Base-by-base conservation (phyloP, 2,113 vertebrate genomes). In the Ptilorrhoa leucosticta region DNA sequence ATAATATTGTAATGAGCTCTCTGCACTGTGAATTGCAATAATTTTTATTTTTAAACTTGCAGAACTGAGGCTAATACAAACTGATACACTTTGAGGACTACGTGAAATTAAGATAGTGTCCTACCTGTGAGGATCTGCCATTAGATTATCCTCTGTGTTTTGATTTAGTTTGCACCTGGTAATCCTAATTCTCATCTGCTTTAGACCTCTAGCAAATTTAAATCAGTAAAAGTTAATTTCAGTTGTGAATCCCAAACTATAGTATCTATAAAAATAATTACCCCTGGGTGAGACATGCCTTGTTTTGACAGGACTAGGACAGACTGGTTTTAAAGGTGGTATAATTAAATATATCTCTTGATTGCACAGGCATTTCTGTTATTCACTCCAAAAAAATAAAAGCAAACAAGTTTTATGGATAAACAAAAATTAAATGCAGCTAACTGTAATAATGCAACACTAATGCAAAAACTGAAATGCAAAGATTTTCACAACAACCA, bases 31-130 rank as follows among this genome's bases (percentile, higher is more conserved):
- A 72, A 85, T 54, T 83, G 40, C 69, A 66, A 56, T 83, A 14
- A 30, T 64, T 92, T 92, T 83, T 82, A 76, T 79, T 88, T 86
- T 94, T 81, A 71, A 93, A 90, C 61, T 81, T 90, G 69, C 20
- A 90, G 56, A 95, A 75, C 44, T 33, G 42, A 86, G 86, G 39
- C 61, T 63, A 61, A 70, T 33, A 56, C 2, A 50, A 83, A 51
- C n/a, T 84, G 56, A 40, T 73, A 40, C 27, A 39, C 37, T 82
- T 69, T n/a, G 48, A 91, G 26, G 30, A 64, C 35, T 15, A 35
- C 7, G 1, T 51, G 57, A 73, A 96, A 88, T 68, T 63, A 73
- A 65, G 7, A 65, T 0, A 69, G 31, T 21, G 80, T 81, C 90
- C 85, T 86, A 64, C 54, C 42, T 51, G 35, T 79, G 53, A 90